Conservation (phyloP, 2,113 vertebrate genomes). For the Entelurus aequoreus region DNA sequence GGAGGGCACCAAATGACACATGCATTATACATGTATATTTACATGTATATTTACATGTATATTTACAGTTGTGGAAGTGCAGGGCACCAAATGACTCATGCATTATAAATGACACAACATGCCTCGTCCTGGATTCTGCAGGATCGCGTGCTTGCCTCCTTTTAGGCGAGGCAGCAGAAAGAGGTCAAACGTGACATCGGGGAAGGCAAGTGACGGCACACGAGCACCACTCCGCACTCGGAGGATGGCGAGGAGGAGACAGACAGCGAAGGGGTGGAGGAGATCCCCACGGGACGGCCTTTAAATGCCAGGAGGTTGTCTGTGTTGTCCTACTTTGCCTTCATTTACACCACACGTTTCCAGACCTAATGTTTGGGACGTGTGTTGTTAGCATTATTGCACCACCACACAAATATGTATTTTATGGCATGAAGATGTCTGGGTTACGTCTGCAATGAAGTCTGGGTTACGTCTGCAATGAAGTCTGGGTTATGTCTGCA, state of each 20-base stretch:
- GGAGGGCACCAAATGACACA: too few relatives aligned
- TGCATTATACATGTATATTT: too few relatives aligned
- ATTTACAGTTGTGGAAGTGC: too few relatives aligned
- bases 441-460: too few relatives aligned
- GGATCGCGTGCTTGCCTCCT: conserved; percentile 59
- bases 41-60: too few relatives aligned
- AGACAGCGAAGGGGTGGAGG: conserved; percentile 16
- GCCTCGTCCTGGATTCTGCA: conserved; percentile 21
- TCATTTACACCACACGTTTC: conserved; percentile 17
- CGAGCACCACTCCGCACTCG: conserved; percentile 49
- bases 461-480: too few relatives aligned
- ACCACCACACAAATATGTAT: too few relatives aligned
- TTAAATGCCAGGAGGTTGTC: conserved; percentile 52
- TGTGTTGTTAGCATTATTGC: background rate
- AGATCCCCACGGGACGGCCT: conserved; percentile 49
- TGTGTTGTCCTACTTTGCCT: conserved; percentile 27
- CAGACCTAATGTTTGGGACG: background rate
- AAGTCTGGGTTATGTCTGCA: too few relatives aligned
- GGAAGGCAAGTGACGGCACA: conserved; percentile 48
- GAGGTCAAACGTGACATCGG: conserved; percentile 69
- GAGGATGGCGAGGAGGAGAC: conserved; percentile 24
- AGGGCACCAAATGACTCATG: conserved; percentile 26
- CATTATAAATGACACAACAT: conserved; percentile 53
- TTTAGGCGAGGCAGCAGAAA: conserved; percentile 60
- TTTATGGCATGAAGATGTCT: too few relatives aligned